Evolutionary conservation across 2,797 vertebrate species (phyloP).

Genomic region (Babyrousa celebensis): DNA sequence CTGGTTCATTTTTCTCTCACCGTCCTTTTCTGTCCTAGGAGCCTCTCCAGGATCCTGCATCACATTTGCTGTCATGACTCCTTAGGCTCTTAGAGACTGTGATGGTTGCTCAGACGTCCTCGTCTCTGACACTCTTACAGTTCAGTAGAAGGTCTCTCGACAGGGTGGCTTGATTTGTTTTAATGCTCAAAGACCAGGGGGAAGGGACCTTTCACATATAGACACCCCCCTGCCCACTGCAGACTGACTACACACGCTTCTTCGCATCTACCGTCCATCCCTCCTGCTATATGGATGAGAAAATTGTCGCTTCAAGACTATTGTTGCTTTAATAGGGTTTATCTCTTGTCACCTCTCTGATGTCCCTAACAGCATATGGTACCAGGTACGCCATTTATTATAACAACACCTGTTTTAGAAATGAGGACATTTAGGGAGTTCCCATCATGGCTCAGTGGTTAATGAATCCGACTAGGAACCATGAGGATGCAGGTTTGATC

Average conservation of each 20-base stretch:
- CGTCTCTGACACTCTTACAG: not conserved
- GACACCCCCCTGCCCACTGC: accelerated
- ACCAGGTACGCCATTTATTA: not conserved
- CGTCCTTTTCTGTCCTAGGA: too few relatives aligned
- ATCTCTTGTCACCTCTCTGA: not conserved
- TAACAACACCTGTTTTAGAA: too few relatives aligned
- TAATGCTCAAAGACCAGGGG: not conserved
- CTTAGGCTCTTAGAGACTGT: not conserved
- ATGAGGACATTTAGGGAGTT: not conserved
- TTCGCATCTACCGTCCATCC: not conserved
- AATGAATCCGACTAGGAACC: too few relatives aligned
- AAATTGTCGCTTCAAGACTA: too few relatives aligned
- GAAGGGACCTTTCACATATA: not conserved
- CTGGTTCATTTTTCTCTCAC: not conserved
- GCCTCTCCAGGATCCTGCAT: not conserved
- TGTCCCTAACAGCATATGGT: not conserved
- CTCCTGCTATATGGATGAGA: not conserved
- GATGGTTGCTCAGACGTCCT: not conserved
- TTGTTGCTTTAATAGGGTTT: not conserved
- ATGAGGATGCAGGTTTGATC: too few relatives aligned
- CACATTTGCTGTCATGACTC: accelerated
- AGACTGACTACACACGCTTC: not conserved
- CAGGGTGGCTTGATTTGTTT: not conserved
- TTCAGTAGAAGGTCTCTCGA: not conserved
- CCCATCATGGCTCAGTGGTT: too few relatives aligned